Percentiles rank a stretch among this genome's conserved stretches.
These are phyloP conservation scores for Aurelia sp. DNA, from an alignment of 30 jellyfish, hydroid and myxozoan genomes.

Conservation along the genomic window DNA sequence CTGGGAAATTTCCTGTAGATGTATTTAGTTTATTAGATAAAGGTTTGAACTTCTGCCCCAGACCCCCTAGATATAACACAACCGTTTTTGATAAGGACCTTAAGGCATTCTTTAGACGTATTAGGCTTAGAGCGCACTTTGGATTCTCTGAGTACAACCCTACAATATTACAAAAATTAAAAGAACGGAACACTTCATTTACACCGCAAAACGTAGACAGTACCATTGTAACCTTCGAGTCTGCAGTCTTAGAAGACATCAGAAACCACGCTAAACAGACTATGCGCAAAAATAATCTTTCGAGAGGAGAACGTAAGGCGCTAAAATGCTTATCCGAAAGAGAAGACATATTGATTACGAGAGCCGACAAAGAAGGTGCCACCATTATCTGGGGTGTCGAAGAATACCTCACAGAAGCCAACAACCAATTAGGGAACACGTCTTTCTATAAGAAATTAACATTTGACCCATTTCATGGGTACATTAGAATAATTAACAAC, in stretches of 20 bases:
- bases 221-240: conserved; percentile 5
- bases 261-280: background rate
- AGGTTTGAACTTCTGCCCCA: conserved; percentile 32
- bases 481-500: background rate
- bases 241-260: conserved; percentile 24
- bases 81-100: background rate
- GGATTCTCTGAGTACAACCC: background rate
- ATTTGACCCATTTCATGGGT: background rate
- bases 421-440: conserved; percentile 8
- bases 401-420: conserved; percentile 19
- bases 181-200: background rate
- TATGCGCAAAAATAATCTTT: conserved; percentile 1
- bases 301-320: background rate
- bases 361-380: conserved; percentile 40
- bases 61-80: conserved; percentile 19
- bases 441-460: conserved; percentile 12
- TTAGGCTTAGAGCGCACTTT: no score
- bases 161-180: background rate
- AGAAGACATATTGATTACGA: conserved; percentile 4
- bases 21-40: conserved; percentile 18
- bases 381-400: conserved; percentile 32
- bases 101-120: background rate
- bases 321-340: background rate
- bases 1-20: conserved; percentile 3
- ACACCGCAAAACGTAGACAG: conserved; percentile 9